Conservation (phyloP, 2,113 vertebrate genomes). For the Mus musculus region GRCm39 chr7:113056001-113056500, state of each 20-base stretch:
- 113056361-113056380: not conserved
- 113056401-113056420: not conserved
- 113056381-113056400: not conserved
- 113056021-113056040: slow-evolving; percentile 91
- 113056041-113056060: slow-evolving; percentile 92
- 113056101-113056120: slow-evolving; percentile 90
- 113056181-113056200: slow-evolving; percentile 91
- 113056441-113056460: not conserved
- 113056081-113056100: slow-evolving; percentile 88
- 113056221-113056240: slow-evolving; percentile 71
- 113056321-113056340: not conserved
- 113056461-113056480: not conserved
- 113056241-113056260: not conserved
- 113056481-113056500: not conserved
- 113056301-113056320: not conserved
- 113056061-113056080: slow-evolving; percentile 91
- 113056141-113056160: slow-evolving; percentile 90
- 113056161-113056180: slow-evolving; percentile 90
- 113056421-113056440: not conserved
- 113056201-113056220: slow-evolving; percentile 91
- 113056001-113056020: slow-evolving; percentile 91
- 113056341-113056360: not conserved
- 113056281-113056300: not conserved
- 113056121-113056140: slow-evolving; percentile 92
- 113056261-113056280: not conserved